phyloP scores from a whole-genome alignment of 2,888 invertebrate species.

The Platypus cylindrus region DNA sequence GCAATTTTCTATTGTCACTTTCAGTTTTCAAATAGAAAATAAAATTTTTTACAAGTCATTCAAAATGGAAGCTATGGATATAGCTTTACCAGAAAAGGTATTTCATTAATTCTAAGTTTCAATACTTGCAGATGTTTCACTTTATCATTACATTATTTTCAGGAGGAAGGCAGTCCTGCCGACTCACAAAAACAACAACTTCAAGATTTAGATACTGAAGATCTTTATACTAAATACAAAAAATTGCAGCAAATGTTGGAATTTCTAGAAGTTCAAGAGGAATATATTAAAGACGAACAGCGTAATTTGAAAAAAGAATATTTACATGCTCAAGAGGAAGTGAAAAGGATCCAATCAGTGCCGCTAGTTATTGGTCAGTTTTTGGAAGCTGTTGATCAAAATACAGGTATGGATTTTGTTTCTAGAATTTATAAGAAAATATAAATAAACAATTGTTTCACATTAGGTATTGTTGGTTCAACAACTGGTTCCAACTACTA shows the following conservation, averaged over 20 bases:
- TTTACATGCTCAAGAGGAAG: slow-evolving; percentile 94
- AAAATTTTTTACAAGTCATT: slow-evolving; percentile 10
- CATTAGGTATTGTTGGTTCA: slow-evolving; percentile 87
- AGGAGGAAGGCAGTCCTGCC: slow-evolving; percentile 59
- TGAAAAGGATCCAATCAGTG: slow-evolving; percentile 97
- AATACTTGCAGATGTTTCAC: slow-evolving; percentile 7
- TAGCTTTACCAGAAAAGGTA: slow-evolving; percentile 70
- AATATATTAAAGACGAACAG: slow-evolving; percentile 99
- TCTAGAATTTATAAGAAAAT: too few relatives aligned
- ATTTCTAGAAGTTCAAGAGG: slow-evolving; percentile 96
- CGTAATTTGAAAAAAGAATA: slow-evolving; percentile 97
- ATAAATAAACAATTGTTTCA: neutral
- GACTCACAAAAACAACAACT: slow-evolving; percentile 56
- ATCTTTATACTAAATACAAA: slow-evolving; percentile 93
- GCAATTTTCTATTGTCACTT: too few relatives aligned
- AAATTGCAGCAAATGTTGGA: slow-evolving; percentile 93
- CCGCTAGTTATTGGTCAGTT: slow-evolving; percentile 98
- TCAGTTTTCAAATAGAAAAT: neutral
- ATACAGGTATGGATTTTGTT: slow-evolving; percentile 61
- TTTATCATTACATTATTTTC: slow-evolving; percentile 3
- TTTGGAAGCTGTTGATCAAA: slow-evolving; percentile 97
- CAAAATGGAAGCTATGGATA: slow-evolving; percentile 71
- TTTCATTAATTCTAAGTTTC: slow-evolving; percentile 19
- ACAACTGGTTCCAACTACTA: slow-evolving; percentile 99
- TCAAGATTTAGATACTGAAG: slow-evolving; percentile 80